Conservation (phyloP, 37 sponge, comb jelly and placozoan species). For the Agelas oroides region DNA sequence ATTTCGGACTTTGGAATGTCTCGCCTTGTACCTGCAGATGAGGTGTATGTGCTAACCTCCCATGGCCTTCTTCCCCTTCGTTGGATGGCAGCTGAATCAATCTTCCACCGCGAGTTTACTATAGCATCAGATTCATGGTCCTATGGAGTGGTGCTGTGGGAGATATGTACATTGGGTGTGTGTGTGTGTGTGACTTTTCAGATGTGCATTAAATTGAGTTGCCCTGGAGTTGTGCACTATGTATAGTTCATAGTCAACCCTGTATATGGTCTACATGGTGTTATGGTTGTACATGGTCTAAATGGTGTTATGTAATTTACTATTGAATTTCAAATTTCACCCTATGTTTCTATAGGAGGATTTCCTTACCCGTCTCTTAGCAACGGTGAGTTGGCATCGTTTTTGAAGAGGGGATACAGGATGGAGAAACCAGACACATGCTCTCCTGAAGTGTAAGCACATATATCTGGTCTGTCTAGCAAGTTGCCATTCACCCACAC, state of each 20-base stretch:
- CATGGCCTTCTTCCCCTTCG: slow-evolving; percentile 70
- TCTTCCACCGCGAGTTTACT: slow-evolving; percentile 65
- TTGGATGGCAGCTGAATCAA: slow-evolving; percentile 84
- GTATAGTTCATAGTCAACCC: no score
- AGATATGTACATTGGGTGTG: slow-evolving; percentile 77
- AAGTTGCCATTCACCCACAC: neutral
- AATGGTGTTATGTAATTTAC: no score
- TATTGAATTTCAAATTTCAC: no score
- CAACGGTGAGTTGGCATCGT: slow-evolving; percentile 31
- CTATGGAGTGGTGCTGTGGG: slow-evolving; percentile 78
- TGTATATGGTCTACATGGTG: no score
- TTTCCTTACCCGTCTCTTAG: slow-evolving; percentile 60
- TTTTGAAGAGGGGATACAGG: slow-evolving; percentile 49
- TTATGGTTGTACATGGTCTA: no score
- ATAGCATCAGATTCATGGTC: slow-evolving; percentile 81
- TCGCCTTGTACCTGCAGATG: slow-evolving; percentile 41
- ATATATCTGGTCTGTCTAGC: neutral
- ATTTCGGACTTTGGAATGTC: slow-evolving; percentile 85
- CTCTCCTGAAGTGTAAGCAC: slow-evolving; percentile 69
- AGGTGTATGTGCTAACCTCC: slow-evolving; percentile 65
- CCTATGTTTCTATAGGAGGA: slow-evolving; percentile 42
- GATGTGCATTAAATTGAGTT: no score
- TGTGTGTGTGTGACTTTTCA: neutral
- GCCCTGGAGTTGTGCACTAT: no score
- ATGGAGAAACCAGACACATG: slow-evolving; percentile 70